Base-by-base conservation (phyloP, 1,140 invertebrate species). In the Thaumetopoea pityocampa region DNA sequence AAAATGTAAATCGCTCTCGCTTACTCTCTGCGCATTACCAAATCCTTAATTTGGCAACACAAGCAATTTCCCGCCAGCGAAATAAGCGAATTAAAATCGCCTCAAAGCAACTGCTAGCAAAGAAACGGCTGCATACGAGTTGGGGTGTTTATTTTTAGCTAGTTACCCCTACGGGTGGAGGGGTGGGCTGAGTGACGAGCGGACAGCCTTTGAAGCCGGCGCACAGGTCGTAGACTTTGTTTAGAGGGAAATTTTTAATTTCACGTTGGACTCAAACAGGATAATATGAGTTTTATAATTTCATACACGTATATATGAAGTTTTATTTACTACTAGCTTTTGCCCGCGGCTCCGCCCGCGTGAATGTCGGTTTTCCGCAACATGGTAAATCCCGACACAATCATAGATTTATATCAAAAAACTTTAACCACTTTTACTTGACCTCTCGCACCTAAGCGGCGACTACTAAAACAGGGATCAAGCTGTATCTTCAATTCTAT, bases 61-160 rank as follows among this genome's bases (percentile, higher is more conserved):
- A 69, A 67, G 63, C 65, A 66, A 71, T 67, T 73, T 65, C 59
- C 61, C 64, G 53, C 53, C 47, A 67, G 59, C 64, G 61, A 71
- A 73, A 73, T 79, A 79, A 79, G 63, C 69, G 69, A 76, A 79
- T 79, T 79, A 79, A 76, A 76, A 71, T 67, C 61, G 63, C 63
- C 69, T 79, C 74, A 79, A 79, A 79, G 74, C 65, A 61, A 70
- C 54, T 60, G 56, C 40, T 59, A 48, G 67, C 60, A 79, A 79
- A 79, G 74, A 76, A 79, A 73, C 59, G 64, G 43, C 53, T 58
- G 68, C 68, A 70, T 63, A 68, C 67, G 61, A 48, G 11, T 34
- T 41, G 38, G 27, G 26, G 26, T 49, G 57, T 70, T 72, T 72
- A 70, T 71, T 73, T 77, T 70, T 70, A 67, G 56, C 58, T 69